phyloP scores from a whole-genome alignment of 2,797 vertebrate species.

The Scyliorhinus canicula region DNA sequence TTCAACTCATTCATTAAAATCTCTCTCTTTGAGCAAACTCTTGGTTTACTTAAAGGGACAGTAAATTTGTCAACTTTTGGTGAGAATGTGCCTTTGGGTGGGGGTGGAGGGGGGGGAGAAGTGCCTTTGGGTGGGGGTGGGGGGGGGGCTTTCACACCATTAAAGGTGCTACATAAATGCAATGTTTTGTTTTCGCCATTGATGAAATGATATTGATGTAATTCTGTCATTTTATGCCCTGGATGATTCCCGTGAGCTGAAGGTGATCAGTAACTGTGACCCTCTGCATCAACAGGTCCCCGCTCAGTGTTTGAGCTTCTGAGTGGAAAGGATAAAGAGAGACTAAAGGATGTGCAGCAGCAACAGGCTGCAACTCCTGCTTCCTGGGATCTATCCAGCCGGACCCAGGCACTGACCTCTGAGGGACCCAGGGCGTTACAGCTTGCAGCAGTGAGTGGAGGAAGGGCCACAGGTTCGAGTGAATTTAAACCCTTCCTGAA shows the following conservation, averaged over 20 bases:
- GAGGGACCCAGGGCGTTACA: background rate
- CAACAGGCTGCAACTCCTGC: constrained; percentile 44
- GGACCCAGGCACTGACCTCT: background rate
- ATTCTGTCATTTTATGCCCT: background rate
- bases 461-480: constrained; percentile 48
- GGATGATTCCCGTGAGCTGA: too few relatives aligned
- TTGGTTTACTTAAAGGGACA: background rate
- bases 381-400: constrained; percentile 39
- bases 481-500: constrained; percentile 81
- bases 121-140: too few relatives aligned
- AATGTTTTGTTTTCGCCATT: background rate
- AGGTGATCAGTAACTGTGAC: background rate
- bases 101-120: background rate
- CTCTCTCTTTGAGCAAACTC: background rate
- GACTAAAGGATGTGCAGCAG: constrained; percentile 64
- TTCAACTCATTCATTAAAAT: background rate
- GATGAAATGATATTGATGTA: background rate
- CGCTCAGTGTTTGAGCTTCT: constrained; percentile 82
- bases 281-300: constrained; percentile 59
- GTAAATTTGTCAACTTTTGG: background rate
- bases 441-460: background rate
- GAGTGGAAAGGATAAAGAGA: constrained; percentile 70
- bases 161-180: background rate
- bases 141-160: background rate
- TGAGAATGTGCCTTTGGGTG: background rate